These are phyloP conservation scores for Diachasmimorpha longicaudata DNA, from an alignment of 1,140 invertebrate genomes.

Conservation along the genomic window DNA sequence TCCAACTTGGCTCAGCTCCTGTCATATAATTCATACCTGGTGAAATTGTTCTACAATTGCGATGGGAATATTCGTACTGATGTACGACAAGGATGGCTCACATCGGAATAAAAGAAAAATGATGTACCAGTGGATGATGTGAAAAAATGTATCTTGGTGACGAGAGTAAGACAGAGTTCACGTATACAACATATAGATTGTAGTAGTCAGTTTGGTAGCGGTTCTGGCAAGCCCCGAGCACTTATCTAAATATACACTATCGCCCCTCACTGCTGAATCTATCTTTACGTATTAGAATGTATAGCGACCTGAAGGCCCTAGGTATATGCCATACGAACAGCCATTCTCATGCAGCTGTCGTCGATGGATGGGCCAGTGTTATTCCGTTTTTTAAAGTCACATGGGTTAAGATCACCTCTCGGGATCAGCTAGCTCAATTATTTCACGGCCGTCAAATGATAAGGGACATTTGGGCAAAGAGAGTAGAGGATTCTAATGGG, in stretches of 20 bases:
- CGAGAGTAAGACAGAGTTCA: conserved; percentile 24
- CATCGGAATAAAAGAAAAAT: conserved; percentile 27
- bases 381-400: conserved; percentile 13
- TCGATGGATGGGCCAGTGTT: conserved; percentile 25
- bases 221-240: conserved; percentile 58
- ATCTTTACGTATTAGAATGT: conserved; percentile 64
- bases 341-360: conserved; percentile 18
- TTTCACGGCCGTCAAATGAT: not conserved
- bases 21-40: conserved; percentile 6
- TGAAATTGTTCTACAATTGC: conserved; percentile 20
- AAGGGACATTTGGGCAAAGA: no score
- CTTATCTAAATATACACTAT: conserved; percentile 62
- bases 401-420: not conserved
- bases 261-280: conserved; percentile 60
- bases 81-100: conserved; percentile 21
- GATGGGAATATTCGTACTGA: not conserved
- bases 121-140: not conserved
- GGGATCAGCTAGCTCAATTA: not conserved
- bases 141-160: conserved; percentile 5
- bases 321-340: conserved; percentile 19
- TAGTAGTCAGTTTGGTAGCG: conserved; percentile 37
- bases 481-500: no score
- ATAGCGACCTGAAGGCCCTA: conserved; percentile 48
- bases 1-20: conserved; percentile 8
- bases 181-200: conserved; percentile 23